Conservation (phyloP, 2,797 vertebrate species). For the Bradypodion ventrale region DNA sequence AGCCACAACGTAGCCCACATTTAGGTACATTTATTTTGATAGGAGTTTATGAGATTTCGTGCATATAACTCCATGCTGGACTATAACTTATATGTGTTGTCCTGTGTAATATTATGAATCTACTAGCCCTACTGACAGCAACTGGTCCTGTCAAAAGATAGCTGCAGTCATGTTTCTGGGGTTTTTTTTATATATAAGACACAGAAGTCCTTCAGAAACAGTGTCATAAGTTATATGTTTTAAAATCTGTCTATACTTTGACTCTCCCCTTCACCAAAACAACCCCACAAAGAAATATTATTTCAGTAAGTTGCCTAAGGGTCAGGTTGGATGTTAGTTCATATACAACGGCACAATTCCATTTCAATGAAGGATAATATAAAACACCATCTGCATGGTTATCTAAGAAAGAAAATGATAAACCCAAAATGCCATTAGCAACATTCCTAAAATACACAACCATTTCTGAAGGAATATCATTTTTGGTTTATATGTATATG, state of each 20-base stretch:
- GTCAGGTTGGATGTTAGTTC: background rate
- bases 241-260: background rate
- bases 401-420: background rate
- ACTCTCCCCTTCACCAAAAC: background rate
- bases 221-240: background rate
- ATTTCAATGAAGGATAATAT: background rate
- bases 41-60: no score
- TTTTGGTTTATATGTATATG: background rate
- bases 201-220: background rate
- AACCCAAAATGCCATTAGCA: background rate
- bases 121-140: background rate
- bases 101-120: background rate
- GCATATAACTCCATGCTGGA: no score
- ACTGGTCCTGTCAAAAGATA: background rate
- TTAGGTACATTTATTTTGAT: background rate
- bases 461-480: background rate
- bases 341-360: background rate
- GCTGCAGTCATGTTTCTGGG: background rate
- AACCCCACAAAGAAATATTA: background rate
- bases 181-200: background rate
- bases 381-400: background rate
- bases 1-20: background rate
- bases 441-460: background rate
- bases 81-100: no score
- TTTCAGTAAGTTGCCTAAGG: background rate